Conservation (phyloP, 1,140 invertebrate genomes). For the Conus betulinus region DNA sequence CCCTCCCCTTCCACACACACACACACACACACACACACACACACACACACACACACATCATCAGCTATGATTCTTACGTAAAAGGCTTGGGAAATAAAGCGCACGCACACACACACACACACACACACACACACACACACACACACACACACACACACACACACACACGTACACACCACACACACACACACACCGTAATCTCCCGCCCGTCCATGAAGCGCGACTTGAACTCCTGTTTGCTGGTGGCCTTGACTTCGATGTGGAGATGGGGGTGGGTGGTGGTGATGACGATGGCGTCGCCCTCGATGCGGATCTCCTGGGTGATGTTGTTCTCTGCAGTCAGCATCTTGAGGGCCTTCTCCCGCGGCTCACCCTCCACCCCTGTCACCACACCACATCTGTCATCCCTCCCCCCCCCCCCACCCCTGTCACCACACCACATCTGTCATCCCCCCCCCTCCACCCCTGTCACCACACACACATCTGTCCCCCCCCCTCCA, state of each 20-base stretch:
- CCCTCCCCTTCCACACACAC: no score
- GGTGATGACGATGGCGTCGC: constrained; percentile 36
- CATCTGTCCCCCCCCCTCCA: no score
- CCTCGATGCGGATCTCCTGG: constrained; percentile 41
- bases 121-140: not conserved
- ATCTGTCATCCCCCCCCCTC: no score
- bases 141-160: constrained; percentile 7
- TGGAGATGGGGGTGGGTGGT: constrained; percentile 39
- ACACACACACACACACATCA: no score
- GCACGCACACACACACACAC: no score
- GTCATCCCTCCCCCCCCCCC: no score
- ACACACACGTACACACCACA: not conserved
- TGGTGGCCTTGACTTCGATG: constrained; percentile 32
- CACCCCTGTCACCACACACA: no score
- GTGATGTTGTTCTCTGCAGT: constrained; percentile 45
- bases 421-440: no score
- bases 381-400: no score
- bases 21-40: no score
- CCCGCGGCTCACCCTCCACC: not conserved
- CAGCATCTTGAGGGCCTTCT: constrained; percentile 39
- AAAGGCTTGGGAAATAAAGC: no score
- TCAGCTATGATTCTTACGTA: no score
- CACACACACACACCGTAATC: constrained; percentile 34
- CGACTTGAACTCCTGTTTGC: constrained; percentile 26
- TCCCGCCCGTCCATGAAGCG: constrained; percentile 40